phyloP scores from a whole-genome alignment of 37 sponge, comb jelly and placozoan species.

The Petrosia ficiformis region DNA sequence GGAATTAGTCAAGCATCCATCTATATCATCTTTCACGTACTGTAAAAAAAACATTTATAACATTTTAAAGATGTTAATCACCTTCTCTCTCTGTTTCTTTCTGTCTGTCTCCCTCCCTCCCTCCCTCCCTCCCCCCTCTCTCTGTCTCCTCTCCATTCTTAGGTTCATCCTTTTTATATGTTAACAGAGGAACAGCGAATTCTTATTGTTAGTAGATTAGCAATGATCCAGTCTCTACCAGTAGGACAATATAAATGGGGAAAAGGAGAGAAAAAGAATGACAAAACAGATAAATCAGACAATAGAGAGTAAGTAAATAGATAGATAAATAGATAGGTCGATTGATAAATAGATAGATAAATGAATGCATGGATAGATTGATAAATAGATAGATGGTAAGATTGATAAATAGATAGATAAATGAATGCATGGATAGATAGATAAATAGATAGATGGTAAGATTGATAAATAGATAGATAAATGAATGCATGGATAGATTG shows the following conservation, averaged over 20 bases:
- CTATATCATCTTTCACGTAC: too few relatives aligned
- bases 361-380: conserved; percentile 32
- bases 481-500: background rate
- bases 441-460: conserved; percentile 7
- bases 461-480: background rate
- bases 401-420: conserved; percentile 7
- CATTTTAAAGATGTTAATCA: too few relatives aligned
- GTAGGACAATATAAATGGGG: conserved; percentile 23
- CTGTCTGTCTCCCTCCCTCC: too few relatives aligned
- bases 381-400: conserved; percentile 29
- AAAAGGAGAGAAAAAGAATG: conserved; percentile 34
- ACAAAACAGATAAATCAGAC: conserved; percentile 23
- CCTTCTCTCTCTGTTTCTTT: too few relatives aligned
- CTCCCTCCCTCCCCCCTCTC: background rate
- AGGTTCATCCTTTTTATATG: conserved; percentile 1
- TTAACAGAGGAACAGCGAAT: conserved; percentile 50
- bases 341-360: conserved; percentile 32
- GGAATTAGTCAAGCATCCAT: too few relatives aligned
- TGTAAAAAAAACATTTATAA: too few relatives aligned
- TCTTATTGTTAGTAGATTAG: conserved; percentile 54
- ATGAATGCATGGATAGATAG: conserved; percentile 16
- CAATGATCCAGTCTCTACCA: conserved; percentile 77
- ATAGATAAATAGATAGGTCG: conserved; percentile 12
- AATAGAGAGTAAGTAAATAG: conserved; percentile 16
- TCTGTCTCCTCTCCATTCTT: background rate